phyloP scores from a whole-genome alignment of 37 sponge, comb jelly and placozoan species.

The Corticium candelabrum region DNA sequence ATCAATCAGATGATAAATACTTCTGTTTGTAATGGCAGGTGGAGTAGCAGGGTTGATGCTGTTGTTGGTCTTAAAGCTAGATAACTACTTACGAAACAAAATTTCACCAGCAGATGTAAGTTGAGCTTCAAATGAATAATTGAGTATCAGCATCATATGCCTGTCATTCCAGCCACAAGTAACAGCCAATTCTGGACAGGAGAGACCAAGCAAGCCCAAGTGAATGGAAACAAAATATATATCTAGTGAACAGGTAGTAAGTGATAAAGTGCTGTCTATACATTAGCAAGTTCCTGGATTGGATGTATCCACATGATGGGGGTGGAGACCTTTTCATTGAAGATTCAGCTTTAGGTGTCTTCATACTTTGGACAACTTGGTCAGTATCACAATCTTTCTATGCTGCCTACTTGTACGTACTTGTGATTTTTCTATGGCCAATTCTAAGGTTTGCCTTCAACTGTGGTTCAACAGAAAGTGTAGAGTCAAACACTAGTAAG shows the following conservation, averaged over 20 bases:
- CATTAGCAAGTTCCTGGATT: background rate
- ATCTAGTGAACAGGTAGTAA: too few species aligned
- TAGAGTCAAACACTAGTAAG: slow-evolving; percentile 17
- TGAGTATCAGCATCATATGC: too few species aligned
- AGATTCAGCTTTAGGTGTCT: slow-evolving; percentile 78
- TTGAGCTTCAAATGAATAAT: too few species aligned
- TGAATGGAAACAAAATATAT: too few species aligned
- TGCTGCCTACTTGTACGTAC: background rate
- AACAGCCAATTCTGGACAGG: background rate
- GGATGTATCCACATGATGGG: slow-evolving; percentile 29
- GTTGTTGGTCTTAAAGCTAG: slow-evolving; percentile 60
- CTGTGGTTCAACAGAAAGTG: slow-evolving; percentile 84
- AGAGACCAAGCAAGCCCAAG: background rate
- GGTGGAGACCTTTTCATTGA: slow-evolving; percentile 67
- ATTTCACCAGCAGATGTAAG: too few species aligned
- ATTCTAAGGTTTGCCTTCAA: slow-evolving; percentile 82
- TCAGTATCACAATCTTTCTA: background rate
- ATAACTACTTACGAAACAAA: slow-evolving; percentile 17
- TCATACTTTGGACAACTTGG: slow-evolving; percentile 88
- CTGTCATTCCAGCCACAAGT: too few species aligned
- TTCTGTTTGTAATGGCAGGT: slow-evolving; percentile 22
- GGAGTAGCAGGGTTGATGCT: slow-evolving; percentile 56
- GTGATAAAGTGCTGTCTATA: too few species aligned
- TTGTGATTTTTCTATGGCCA: background rate
- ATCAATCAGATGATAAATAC: background rate